Conservation (phyloP, 2,888 invertebrate genomes). For the Papilio protenor region DNA sequence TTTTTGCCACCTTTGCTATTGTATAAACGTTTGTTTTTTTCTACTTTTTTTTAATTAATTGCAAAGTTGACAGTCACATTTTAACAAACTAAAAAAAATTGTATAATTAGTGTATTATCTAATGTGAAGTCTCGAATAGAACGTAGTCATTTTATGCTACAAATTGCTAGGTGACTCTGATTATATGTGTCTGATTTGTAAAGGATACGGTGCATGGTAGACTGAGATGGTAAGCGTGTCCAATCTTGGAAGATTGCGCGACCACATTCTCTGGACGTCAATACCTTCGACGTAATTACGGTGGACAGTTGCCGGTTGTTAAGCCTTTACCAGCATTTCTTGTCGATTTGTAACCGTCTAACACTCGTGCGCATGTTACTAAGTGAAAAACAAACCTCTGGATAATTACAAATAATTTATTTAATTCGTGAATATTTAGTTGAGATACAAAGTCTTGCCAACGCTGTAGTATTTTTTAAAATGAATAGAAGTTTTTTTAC, state of each 20-base stretch:
- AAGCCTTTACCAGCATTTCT: slow-evolving; percentile 8
- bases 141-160: not conserved
- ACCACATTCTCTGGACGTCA: slow-evolving; percentile 3
- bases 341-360: not conserved
- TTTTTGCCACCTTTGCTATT: slow-evolving; percentile 49
- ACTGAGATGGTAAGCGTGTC: slow-evolving; percentile 18
- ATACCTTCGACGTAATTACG: slow-evolving; percentile 14
- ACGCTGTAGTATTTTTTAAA: not conserved
- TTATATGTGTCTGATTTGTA: slow-evolving; percentile 19
- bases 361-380: not conserved
- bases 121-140: not conserved
- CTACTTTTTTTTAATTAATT: slow-evolving; percentile 21
- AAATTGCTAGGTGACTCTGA: not conserved
- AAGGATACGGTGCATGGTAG: not conserved
- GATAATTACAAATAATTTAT: too few relatives aligned
- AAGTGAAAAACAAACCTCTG: not conserved
- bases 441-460: not conserved
- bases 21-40: slow-evolving; percentile 44
- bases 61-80: not conserved
- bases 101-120: not conserved
- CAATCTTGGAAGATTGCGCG: slow-evolving; percentile 10
- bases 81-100: not conserved
- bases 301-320: slow-evolving; percentile 1
- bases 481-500: too few relatives aligned
- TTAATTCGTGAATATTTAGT: not conserved